phyloP scores from a whole-genome alignment of 2,888 invertebrate species.

The Tenthredo scrophulariae region DNA sequence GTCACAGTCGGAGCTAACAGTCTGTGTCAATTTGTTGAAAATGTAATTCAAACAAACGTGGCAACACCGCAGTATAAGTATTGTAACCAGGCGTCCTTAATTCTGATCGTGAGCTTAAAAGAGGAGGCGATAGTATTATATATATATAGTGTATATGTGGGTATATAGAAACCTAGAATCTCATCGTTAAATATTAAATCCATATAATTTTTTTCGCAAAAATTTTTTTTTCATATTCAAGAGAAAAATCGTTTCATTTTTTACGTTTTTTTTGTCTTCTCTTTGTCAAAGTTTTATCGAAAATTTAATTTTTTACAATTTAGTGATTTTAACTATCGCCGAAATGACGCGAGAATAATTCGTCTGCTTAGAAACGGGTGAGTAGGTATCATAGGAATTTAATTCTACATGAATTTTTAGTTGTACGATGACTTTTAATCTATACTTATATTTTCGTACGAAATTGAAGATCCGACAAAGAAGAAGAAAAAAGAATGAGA shows the following conservation, averaged over 20 bases:
- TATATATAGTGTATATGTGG: neutral
- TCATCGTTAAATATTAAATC: neutral
- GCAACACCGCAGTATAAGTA: neutral
- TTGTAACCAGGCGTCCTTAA: constrained; percentile 21
- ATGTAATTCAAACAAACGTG: constrained; percentile 1
- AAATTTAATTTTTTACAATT: neutral
- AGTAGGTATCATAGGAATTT: too few species aligned
- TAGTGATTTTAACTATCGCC: neutral
- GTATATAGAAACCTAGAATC: neutral
- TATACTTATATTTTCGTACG: neutral
- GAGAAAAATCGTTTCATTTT: neutral
- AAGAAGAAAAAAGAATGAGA: neutral
- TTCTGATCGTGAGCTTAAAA: neutral
- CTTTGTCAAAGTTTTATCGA: neutral
- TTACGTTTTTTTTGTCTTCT: neutral
- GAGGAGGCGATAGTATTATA: neutral
- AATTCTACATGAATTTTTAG: too few species aligned
- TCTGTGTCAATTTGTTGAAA: neutral
- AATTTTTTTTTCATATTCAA: too few species aligned
- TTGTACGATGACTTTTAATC: too few species aligned
- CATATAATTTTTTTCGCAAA: neutral
- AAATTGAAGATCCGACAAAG: neutral
- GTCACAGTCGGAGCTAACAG: neutral
- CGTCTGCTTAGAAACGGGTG: neutral
- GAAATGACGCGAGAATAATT: neutral